These are phyloP conservation scores for Saguinus midas DNA, from an alignment of 2,113 vertebrate genomes.

Conservation along the genomic window DNA sequence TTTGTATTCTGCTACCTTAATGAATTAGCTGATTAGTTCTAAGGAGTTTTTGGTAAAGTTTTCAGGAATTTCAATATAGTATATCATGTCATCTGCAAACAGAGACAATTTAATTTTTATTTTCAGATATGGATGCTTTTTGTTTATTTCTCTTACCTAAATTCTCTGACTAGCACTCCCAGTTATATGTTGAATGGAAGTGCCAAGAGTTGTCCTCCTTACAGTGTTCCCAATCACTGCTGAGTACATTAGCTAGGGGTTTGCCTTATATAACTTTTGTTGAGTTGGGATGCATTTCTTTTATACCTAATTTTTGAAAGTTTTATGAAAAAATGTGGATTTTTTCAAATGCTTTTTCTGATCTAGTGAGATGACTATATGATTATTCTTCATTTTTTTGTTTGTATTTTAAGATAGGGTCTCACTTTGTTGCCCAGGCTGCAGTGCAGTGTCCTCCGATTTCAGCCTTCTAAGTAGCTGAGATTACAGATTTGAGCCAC, in stretches of 20 bases:
- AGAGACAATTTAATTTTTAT: neutral
- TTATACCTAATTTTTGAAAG: neutral
- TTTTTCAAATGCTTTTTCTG: neutral
- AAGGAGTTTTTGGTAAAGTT: no score
- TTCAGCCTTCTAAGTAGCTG: no score
- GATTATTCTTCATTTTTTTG: neutral
- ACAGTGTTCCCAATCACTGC: neutral
- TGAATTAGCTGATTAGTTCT: no score
- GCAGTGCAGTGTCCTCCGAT: no score
- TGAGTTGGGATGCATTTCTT: neutral
- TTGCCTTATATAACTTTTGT: neutral
- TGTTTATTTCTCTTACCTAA: neutral
- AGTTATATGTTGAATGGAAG: neutral
- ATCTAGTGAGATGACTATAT: neutral
- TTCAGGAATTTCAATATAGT: no score
- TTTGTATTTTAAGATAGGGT: no score
- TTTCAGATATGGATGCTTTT: neutral
- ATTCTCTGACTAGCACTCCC: neutral
- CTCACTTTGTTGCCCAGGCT: no score
- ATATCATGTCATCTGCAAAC: no score
- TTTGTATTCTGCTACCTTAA: no score
- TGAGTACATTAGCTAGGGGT: neutral
- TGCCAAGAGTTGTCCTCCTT: neutral
- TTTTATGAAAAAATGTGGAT: neutral
- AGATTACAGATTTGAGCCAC: no score